Conservation (phyloP, 1,140 invertebrate species). For the Macrostomum lignano region DNA sequence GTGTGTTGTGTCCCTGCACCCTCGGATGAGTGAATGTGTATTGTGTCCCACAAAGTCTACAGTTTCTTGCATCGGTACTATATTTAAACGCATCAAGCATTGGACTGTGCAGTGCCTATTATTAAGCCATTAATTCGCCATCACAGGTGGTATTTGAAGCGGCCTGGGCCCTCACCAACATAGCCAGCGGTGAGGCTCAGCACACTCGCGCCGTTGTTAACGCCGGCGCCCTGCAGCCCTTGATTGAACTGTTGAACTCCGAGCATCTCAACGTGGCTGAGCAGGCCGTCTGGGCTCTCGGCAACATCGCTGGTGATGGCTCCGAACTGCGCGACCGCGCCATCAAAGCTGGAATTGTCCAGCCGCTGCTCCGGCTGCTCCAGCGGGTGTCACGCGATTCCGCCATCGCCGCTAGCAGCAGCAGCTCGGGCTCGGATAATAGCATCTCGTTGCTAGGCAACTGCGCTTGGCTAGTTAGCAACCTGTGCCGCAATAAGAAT, state of each 20-base stretch:
- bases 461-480: constrained; percentile 27
- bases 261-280: constrained; percentile 21
- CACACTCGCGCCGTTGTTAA: constrained; percentile 28
- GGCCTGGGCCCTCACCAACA: constrained; percentile 31
- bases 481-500: constrained; percentile 28
- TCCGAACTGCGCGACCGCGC: constrained; percentile 23
- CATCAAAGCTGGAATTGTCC: constrained; percentile 18
- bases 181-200: constrained; percentile 29
- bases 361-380: constrained; percentile 7
- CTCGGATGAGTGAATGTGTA: too few species aligned
- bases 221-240: constrained; percentile 20
- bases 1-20: too few species aligned
- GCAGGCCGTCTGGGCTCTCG: constrained; percentile 30
- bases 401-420: too few species aligned
- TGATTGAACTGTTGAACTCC: constrained; percentile 18
- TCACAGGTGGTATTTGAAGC: constrained; percentile 27
- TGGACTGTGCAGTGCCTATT: too few species aligned
- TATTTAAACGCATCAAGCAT: too few species aligned
- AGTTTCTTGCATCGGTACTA: too few species aligned
- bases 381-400: constrained; percentile 1
- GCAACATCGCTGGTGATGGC: constrained; percentile 29
- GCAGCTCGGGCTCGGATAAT: too few species aligned
- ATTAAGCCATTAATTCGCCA: too few species aligned
- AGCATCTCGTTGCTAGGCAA: too few species aligned
- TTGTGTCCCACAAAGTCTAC: too few species aligned